Evolutionary conservation across 1,140 invertebrate species (phyloP).

Genomic region (Augochlora pura): DNA sequence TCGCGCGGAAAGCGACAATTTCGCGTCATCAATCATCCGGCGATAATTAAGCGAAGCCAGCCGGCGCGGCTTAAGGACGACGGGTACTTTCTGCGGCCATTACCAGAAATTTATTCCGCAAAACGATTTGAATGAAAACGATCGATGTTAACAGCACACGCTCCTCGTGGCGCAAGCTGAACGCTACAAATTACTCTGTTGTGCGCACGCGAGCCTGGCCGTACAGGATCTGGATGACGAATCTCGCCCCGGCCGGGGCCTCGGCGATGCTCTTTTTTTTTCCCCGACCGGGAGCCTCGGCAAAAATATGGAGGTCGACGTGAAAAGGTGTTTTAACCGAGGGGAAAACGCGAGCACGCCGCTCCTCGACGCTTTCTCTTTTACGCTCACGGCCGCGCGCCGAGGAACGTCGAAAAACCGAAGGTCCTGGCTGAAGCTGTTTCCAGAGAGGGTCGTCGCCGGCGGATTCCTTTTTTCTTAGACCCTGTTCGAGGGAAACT

Average conservation of each 20-base stretch:
- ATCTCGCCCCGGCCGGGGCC: neutral
- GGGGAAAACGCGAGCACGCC: neutral
- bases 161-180: neutral
- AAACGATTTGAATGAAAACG: constrained; percentile 3
- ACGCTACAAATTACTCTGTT: constrained; percentile 2
- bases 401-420: neutral
- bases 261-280: neutral
- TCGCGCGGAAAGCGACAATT: no score
- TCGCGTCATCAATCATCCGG: no score
- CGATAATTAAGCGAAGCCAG: no score
- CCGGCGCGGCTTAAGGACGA: no score
- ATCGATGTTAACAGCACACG: neutral
- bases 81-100: neutral
- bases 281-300: neutral
- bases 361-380: neutral
- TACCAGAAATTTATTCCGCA: constrained; percentile 2
- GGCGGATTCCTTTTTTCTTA: neutral
- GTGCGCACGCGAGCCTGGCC: neutral
- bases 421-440: neutral
- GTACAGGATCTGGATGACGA: neutral
- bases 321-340: neutral
- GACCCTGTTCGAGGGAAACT: neutral
- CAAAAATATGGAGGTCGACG: constrained; percentile 2
- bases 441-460: neutral
- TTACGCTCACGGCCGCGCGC: neutral